Base-by-base conservation (phyloP, 2,888 invertebrate genomes). In the Lasioglossum marginatum region DNA sequence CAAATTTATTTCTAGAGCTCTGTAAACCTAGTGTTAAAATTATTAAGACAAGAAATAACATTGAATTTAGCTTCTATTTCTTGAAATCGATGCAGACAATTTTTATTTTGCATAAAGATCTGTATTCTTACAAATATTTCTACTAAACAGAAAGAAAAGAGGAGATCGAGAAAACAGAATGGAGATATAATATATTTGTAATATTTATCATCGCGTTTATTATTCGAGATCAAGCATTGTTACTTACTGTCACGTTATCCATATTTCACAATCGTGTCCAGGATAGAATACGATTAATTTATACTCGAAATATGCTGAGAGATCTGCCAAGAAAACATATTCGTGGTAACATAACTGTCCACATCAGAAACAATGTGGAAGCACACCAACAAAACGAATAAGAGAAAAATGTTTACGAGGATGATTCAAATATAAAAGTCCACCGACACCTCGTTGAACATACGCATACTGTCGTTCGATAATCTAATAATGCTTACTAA, bases 231-330 rank as follows among this genome's bases (percentile, higher is more conserved):
- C 8, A 72, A 31, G 68, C 74, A 14, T 48, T n/a, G 48, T 60
- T 89, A 90, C 91, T 92, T 66, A 91, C 91, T 75, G 84, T 88
- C 52, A 91, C 74, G 81, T 85, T 91, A 82, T 91, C 88, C 91
- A 91, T 91, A 77, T 88, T 79, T 89, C 37, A 70, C 23, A 68
- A 66, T 8, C 37, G 70, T 82, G 52, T 76, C 31, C 77, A 37
- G 60, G 40, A 78, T 60, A 66, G 71, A 34, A 77, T 86, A 71
- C 27, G 72, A 82, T 85, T 83, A 86, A 86, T 87, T 31, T 91
- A 90, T 71, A 77, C 48, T 85, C 48, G 43, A 66, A 83, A 71
- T 86, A 85, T 45, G 70, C n/a, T 71, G 77, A 81, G 70, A 23
- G 63, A 82, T 84, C 84, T 81, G 84, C 57, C 79, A 80, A 77